Conservation (phyloP, 2,888 invertebrate species). For the Agrilus biguttatus region DNA sequence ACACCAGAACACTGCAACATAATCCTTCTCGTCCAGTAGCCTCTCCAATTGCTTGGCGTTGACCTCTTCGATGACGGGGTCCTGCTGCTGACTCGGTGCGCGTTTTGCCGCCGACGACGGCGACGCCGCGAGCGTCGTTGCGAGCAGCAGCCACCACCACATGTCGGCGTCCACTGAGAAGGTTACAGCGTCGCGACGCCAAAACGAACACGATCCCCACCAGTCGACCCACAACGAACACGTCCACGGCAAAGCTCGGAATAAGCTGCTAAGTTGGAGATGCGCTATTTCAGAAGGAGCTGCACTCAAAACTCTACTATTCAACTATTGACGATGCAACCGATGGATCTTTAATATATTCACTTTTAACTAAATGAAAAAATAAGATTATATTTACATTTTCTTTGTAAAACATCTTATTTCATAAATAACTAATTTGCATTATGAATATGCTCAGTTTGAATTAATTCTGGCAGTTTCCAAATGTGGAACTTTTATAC, state of each 20-base stretch:
- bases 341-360: too few species aligned
- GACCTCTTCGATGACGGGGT: constrained; percentile 81
- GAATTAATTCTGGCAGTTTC: too few species aligned
- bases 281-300: too few species aligned
- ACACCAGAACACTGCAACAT: constrained; percentile 94
- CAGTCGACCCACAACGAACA: constrained; percentile 9
- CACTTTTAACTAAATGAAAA: too few species aligned
- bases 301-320: not conserved
- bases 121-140: constrained; percentile 32
- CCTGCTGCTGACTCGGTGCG: constrained; percentile 30
- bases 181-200: constrained; percentile 23
- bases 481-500: too few species aligned
- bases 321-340: not conserved
- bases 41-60: constrained; percentile 84
- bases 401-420: too few species aligned
- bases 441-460: too few species aligned
- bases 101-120: constrained; percentile 32
- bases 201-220: constrained; percentile 15
- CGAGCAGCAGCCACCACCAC: constrained; percentile 39
- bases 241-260: not conserved
- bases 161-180: constrained; percentile 30
- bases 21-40: constrained; percentile 80
- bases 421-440: too few species aligned
- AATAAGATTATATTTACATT: too few species aligned
- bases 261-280: too few species aligned